phyloP scores from a whole-genome alignment of 2,888 invertebrate genomes.

The Crioceris asparagi region DNA sequence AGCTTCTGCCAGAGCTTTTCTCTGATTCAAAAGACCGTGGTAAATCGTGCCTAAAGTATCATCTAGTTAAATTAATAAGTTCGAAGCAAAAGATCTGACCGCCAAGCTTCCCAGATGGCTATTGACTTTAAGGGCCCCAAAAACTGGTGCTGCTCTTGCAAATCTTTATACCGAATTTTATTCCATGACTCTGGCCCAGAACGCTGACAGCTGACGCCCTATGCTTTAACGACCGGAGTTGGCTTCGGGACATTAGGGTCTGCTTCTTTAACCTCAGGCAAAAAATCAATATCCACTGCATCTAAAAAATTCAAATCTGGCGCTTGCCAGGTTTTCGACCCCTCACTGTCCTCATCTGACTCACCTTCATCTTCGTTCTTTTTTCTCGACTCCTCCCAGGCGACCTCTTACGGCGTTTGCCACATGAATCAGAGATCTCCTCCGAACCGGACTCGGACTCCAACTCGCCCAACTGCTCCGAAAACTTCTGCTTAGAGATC shows the following conservation, averaged over 20 bases:
- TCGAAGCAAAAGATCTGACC: background rate
- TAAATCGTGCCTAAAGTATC: slow-evolving; percentile 4
- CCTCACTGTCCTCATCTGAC: background rate
- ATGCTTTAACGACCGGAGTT: background rate
- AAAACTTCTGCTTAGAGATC: no score
- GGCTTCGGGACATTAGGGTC: background rate
- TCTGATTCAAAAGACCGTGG: slow-evolving; percentile 5
- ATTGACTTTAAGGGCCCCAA: background rate
- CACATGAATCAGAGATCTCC: no score
- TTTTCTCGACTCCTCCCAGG: no score
- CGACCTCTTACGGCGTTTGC: no score
- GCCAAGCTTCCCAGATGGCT: background rate
- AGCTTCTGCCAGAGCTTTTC: background rate
- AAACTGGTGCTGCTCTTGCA: background rate
- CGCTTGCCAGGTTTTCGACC: background rate
- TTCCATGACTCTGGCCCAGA: background rate
- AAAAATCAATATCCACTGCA: background rate
- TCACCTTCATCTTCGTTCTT: background rate
- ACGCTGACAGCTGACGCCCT: background rate
- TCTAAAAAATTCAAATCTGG: background rate
- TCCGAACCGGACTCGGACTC: no score
- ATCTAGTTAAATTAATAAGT: background rate
- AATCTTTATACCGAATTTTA: background rate
- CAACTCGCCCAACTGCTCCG: no score
- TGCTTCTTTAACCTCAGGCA: background rate